These are phyloP conservation scores for Pionites leucogaster DNA, from an alignment of 2,113 vertebrate species.

Conservation along the genomic window DNA sequence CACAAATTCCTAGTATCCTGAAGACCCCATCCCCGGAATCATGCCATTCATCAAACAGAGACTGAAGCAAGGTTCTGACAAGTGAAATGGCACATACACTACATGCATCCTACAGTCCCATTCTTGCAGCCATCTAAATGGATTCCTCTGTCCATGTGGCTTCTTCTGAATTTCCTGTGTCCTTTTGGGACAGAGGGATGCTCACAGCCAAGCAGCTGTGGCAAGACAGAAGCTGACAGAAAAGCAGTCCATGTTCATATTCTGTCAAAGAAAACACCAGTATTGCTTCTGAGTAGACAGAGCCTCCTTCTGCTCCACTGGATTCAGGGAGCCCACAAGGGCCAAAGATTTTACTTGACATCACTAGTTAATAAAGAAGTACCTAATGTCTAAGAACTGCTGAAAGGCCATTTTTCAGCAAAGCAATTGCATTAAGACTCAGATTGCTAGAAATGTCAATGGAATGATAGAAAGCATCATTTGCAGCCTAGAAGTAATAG, in stretches of 20 bases:
- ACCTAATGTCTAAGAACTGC: background rate
- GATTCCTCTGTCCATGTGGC: background rate
- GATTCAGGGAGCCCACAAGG: background rate
- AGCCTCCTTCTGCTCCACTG: background rate
- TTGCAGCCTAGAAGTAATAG: background rate
- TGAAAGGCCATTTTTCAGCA: conserved; percentile 16
- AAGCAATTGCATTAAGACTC: conserved; percentile 38
- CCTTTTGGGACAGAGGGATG: background rate
- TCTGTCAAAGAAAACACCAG: background rate
- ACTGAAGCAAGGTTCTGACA: background rate
- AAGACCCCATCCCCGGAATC: background rate
- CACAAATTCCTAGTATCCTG: background rate
- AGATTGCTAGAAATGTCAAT: conserved; percentile 24
- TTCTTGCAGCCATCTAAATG: background rate
- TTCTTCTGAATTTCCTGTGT: background rate
- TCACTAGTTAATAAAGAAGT: conserved; percentile 23
- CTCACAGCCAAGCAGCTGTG: background rate
- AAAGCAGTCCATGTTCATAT: background rate
- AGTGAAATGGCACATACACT: background rate
- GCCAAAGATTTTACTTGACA: background rate
- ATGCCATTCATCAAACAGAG: background rate
- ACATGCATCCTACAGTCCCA: background rate
- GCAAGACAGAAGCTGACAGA: background rate
- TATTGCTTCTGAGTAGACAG: background rate
- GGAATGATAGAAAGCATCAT: conserved; percentile 20